These are phyloP conservation scores for Athene cunicularia DNA, from an alignment of 2,113 vertebrate genomes.

Conservation along the genomic window DNA sequence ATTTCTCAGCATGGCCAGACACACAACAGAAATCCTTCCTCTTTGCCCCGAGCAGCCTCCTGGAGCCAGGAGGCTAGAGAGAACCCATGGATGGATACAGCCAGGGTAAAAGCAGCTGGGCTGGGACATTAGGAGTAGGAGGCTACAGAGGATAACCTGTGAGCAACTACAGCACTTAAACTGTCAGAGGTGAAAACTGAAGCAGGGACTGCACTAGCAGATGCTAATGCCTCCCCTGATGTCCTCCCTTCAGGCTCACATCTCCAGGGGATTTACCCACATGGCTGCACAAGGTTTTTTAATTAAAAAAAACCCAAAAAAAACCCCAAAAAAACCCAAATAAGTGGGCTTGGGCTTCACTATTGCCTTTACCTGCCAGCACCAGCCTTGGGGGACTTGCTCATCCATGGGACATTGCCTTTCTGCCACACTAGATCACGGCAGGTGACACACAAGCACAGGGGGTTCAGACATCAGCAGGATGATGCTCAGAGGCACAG, in stretches of 20 bases:
- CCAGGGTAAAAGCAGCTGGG: not conserved
- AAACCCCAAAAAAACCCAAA: not conserved
- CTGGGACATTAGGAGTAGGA: not conserved
- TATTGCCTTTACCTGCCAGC: not conserved
- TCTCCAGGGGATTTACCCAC: not conserved
- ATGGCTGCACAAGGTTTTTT: not conserved
- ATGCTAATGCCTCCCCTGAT: not conserved
- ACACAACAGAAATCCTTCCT: not conserved
- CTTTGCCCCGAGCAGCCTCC: not conserved
- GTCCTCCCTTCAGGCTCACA: not conserved
- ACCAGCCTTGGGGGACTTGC: not conserved
- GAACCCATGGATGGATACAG: not conserved
- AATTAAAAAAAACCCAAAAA: not conserved
- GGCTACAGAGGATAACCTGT: not conserved
- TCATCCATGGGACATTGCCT: not conserved
- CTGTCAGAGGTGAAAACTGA: not conserved
- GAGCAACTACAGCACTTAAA: not conserved
- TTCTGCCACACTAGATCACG: not conserved
- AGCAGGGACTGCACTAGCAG: not conserved
- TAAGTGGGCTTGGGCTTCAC: not conserved
- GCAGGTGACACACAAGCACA: rapidly evolving
- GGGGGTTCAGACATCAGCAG: not conserved
- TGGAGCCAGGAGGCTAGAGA: not conserved
- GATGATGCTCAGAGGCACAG: not conserved
- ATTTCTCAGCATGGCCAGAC: not conserved